Conservation (phyloP, 2,797 vertebrate species). For the Tapirus indicus region DNA sequence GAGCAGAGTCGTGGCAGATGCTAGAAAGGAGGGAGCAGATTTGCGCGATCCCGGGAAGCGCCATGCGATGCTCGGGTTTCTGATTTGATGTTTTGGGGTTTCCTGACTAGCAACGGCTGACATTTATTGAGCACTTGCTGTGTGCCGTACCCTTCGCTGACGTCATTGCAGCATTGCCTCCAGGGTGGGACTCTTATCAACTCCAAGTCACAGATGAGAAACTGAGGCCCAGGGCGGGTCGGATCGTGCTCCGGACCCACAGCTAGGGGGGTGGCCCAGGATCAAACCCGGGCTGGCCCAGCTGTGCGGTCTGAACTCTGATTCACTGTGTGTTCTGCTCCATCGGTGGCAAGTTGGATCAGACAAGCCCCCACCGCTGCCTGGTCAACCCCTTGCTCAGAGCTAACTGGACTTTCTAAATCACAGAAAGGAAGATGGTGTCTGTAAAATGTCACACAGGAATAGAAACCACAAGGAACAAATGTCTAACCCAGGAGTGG, state of each 20-base stretch:
- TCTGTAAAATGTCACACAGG: neutral
- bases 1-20: conserved; percentile 39
- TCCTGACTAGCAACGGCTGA: neutral
- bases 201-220: neutral
- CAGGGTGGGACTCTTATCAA: neutral
- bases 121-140: neutral
- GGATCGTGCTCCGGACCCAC: neutral
- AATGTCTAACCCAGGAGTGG: neutral
- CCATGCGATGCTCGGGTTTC: neutral
- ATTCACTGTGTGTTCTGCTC: fast-evolving
- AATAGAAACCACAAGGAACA: neutral
- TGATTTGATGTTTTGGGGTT: neutral
- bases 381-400: neutral
- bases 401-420: neutral
- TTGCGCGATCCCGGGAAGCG: neutral
- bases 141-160: neutral
- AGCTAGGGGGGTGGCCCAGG: neutral
- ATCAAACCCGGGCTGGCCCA: neutral
- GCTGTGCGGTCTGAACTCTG: neutral
- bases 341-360: fast-evolving
- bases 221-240: neutral
- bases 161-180: neutral
- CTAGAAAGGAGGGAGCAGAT: conserved; percentile 21
- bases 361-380: neutral
- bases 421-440: neutral